Base-by-base conservation (phyloP, 2,797 vertebrate genomes). In the Tamandua tetradactyla region DNA sequence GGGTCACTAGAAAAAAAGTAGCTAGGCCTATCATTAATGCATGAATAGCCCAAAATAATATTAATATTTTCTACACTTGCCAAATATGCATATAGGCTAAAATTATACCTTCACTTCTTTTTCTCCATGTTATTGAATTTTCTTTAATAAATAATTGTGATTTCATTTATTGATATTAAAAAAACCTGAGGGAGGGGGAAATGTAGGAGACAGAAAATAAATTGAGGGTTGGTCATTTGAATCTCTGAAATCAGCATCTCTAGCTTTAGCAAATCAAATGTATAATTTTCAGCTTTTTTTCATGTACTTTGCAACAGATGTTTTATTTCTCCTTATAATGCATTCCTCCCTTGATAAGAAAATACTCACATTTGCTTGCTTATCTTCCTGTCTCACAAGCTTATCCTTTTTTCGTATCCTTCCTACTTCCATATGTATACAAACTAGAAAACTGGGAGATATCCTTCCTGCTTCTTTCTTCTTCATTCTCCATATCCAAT, bases 11-110 rank as follows among this genome's bases (percentile, higher is more conserved):
- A 52, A 76, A 87, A 90, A 25, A 92, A 71, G 40, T 83, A 71
- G 35, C 47, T 55, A 94, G 15, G 20, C 18, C 9, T 87, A 44
- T 93, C 57, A 79, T 79, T 87, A 68, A 78, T 66, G 71, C 6
- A 83, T 23, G 71, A 30, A 52, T 93, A 57, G 71, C 8, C n/a
- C 76, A 72, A 71, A 87, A 64, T 90, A 81, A n/a, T 85, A 55
- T 37, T 61, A 64, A 52, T 64, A 83, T 69, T 76, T 83, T 59
- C 25, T 40, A 87, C 11, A 79, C 11, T 72, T 87, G 23, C n/a
- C 23, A 90, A 81, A 66, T 52, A 64, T 44, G 3, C n/a, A 83
- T 12, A 2, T 11, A 66, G 23, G 64, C 35, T 64, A 69, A 68
- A 76, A 30, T 32, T 61, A 82, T 92, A 37, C 49, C 59, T 6